Base-by-base conservation (phyloP, 2,113 vertebrate genomes). In the Dicentrarchus labrax region DNA sequence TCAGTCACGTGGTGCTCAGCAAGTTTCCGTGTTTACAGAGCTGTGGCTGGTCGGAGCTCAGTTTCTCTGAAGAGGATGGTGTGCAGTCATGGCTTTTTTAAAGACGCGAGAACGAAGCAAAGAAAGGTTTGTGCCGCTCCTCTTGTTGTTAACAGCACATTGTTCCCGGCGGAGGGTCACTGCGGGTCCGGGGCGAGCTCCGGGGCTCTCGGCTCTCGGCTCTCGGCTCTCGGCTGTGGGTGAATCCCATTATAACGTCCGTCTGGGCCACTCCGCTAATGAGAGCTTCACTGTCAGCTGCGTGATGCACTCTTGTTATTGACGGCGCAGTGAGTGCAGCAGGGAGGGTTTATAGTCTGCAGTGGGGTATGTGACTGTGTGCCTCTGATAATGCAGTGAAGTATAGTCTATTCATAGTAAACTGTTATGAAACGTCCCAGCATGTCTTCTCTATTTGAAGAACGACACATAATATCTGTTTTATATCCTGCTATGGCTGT, bases 11-110 rank as follows among this genome's bases (percentile, higher is more conserved):
- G 93, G 60, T 39, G 22, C 39, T 21, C 54, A 1, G 47, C 36
- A 50, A 69, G 89, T 86, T 94, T 92, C 93, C 93, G 88, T 92
- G 92, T 93, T 94, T 76, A 91, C 87, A 72, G 74, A 15, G 56
- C 19, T 57, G 59, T 2, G 8, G 81, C 80, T 17, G 74, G 0
- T 74, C 13, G 8, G 67, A 24, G 64, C 76, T 22, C 48, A 64
- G 72, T 45, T 30, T 30, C 30, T 47, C 38, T 1, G 12, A 13
- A 16, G 87, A 89, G 84, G 86, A 87, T 85, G 87, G 53, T 24
- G 66, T 2, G 57, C 84, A 38, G 88, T 67, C 86, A 96, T 96
- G 95, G 94, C 95, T 22, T 95, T 94, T 88, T 72, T 95, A 73
- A 93, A 82, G 86, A 92, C 84, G 30, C 86, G 62, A 45, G 90